phyloP scores from a whole-genome alignment of 2,888 invertebrate species.

The Rugalucina vietnamica region DNA sequence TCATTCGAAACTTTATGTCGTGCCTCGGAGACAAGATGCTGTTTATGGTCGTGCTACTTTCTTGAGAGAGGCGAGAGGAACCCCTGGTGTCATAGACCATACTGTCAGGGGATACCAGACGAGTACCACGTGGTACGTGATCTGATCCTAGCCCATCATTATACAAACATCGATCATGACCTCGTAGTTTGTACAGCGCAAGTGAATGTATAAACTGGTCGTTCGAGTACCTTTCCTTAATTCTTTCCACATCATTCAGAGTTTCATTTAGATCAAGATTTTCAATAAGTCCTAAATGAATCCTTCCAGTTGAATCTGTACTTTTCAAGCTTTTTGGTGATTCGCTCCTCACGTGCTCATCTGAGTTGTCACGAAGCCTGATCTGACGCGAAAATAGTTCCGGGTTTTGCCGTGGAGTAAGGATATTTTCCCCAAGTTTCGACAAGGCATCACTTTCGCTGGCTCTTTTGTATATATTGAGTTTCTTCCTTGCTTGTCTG shows the following conservation, averaged over 20 bases:
- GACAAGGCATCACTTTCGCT: slow-evolving; percentile 45
- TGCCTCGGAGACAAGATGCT: slow-evolving; percentile 25
- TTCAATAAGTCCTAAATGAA: slow-evolving; percentile 58
- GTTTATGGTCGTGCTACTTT: slow-evolving; percentile 38
- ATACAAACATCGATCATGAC: slow-evolving; percentile 58
- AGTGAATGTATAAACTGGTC: slow-evolving; percentile 56
- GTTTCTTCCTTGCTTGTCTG: slow-evolving; percentile 10
- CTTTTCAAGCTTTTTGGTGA: slow-evolving; percentile 58
- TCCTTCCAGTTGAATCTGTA: slow-evolving; percentile 55
- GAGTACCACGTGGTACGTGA: slow-evolving; percentile 51
- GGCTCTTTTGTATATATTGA: slow-evolving; percentile 14
- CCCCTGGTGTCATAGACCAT: background rate
- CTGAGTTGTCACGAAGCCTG: slow-evolving; percentile 28
- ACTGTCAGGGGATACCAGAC: slow-evolving; percentile 29
- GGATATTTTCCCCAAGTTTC: slow-evolving; percentile 44
- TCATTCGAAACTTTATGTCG: background rate
- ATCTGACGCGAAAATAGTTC: slow-evolving; percentile 61
- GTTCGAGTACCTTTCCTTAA: slow-evolving; percentile 59
- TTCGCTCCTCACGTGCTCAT: slow-evolving; percentile 31
- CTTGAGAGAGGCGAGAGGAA: slow-evolving; percentile 27
- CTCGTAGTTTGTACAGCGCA: slow-evolving; percentile 50
- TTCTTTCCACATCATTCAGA: slow-evolving; percentile 56
- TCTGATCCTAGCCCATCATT: slow-evolving; percentile 31
- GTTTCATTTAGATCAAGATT: slow-evolving; percentile 58
- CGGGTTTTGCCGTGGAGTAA: slow-evolving; percentile 60